These are phyloP conservation scores for Hydractinia echinata DNA, from an alignment of 30 jellyfish, hydroid and myxozoan genomes.

Conservation along the genomic window DNA sequence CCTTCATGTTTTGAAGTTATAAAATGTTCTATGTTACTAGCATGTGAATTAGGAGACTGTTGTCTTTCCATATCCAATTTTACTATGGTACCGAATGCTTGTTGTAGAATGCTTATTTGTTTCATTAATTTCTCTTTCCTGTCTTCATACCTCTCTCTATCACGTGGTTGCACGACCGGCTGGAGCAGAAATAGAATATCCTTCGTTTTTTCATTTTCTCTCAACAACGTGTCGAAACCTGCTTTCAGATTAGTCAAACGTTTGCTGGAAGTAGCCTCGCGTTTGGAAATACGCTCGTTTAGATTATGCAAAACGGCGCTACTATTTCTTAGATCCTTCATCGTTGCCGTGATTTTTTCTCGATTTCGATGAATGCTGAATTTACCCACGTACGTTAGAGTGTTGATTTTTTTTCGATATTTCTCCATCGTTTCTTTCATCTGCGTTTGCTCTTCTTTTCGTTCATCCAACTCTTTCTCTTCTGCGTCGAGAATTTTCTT, in stretches of 20 bases:
- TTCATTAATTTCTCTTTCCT: too few relatives aligned
- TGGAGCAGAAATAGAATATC: background rate
- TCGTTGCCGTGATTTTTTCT: slow-evolving; percentile 11
- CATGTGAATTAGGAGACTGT: too few relatives aligned
- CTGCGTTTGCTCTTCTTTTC: slow-evolving; percentile 2
- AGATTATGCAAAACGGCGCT: background rate
- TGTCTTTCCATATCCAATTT: too few relatives aligned
- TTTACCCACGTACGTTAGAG: background rate
- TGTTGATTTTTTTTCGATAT: background rate
- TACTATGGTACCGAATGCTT: too few relatives aligned
- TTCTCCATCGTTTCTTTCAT: background rate
- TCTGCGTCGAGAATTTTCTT: background rate
- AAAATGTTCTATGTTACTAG: too few relatives aligned
- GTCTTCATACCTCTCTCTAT: too few relatives aligned
- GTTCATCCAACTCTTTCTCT: background rate
- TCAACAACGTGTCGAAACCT: background rate
- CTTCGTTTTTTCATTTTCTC: background rate
- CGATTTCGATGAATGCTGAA: background rate
- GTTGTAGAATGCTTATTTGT: too few relatives aligned
- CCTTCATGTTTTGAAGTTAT: too few relatives aligned
- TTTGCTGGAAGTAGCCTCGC: background rate
- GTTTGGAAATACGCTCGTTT: background rate
- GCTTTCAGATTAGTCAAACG: background rate
- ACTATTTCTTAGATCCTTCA: background rate
- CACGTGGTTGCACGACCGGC: too few relatives aligned